Evolutionary conservation across 1,140 invertebrate species (phyloP), one percentile per base, ranked within the genome.

Genomic region (Callitettix versicolor): DNA sequence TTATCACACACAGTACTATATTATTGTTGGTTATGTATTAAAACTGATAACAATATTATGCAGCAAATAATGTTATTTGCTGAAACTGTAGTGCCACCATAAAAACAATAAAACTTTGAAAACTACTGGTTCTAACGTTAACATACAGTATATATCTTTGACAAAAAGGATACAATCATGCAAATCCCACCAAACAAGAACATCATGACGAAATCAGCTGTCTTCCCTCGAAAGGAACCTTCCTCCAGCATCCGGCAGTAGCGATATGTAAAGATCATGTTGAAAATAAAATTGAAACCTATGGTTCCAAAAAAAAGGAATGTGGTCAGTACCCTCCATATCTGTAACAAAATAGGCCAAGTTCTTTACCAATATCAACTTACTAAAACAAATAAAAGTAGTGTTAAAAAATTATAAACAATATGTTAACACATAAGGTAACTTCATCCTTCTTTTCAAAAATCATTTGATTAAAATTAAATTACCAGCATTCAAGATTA

Each of bases 211-310:
- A 99, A 99, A 73, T 99, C 97, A 58, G 95, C 91, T 59, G 94
- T 96, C 63, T 88, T 80, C 46, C 91, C 90, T 60, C 95, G 79
- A 70, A 98, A 99, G 12, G 94, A 97, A 20, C 93, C 94, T 72
- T 99, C 96, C 73, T 99, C 97, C 50, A 99, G 71, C 91, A 98
- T 97, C 55, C 94, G 82, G 74, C 96, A 99, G 73, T 99, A 99
- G 64, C 93, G 85, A 74, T 98, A 98, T 33, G 94, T 96, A 70
- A 99, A 99, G 68, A 99, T 94, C 79, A 99, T 94, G 70, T 99
- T 99, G 76, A 99, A 99, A 63, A 99, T 85, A 68, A 99, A 99
- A 73, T 95, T 98, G 71, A 99, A 98, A 14, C 96, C 95, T 68
- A 99, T 81, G 36, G 92, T 90, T 41, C 97, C 97, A 76, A 99